These are phyloP conservation scores for Oryzias curvinotus DNA, from an alignment of 2,113 vertebrate species.

Conservation along the genomic window DNA sequence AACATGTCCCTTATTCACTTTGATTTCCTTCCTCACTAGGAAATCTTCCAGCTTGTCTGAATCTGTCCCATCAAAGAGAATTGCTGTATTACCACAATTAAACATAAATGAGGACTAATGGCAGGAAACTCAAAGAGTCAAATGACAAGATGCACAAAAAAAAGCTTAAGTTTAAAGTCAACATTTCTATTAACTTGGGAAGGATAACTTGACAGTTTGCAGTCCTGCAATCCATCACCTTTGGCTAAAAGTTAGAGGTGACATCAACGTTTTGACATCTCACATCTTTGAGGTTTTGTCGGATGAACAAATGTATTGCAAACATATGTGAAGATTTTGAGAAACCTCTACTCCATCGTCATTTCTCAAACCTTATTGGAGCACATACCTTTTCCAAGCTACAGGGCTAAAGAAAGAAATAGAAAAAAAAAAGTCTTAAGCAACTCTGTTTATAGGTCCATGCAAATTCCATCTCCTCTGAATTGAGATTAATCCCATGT, in stretches of 20 bases:
- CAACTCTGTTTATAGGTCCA: slow-evolving; percentile 57
- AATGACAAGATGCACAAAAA: slow-evolving; percentile 21
- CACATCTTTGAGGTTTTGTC: neutral
- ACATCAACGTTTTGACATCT: neutral
- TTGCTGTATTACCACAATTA: slow-evolving; percentile 35
- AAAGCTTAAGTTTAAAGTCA: slow-evolving; percentile 3
- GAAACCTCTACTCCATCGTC: neutral
- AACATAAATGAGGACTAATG: slow-evolving; percentile 44
- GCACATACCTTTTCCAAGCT: no score
- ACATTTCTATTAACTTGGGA: slow-evolving; percentile 15
- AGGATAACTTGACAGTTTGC: slow-evolving; percentile 5
- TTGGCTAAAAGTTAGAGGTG: neutral
- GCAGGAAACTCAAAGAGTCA: slow-evolving; percentile 26
- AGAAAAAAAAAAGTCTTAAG: slow-evolving; percentile 40
- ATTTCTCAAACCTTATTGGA: no score
- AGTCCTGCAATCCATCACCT: neutral
- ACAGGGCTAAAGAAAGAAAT: neutral
- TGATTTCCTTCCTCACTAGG: slow-evolving; percentile 62
- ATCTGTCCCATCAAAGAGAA: slow-evolving; percentile 49
- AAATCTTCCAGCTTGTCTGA: slow-evolving; percentile 34
- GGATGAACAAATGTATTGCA: neutral
- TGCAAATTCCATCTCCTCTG: slow-evolving; percentile 70
- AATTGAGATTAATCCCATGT: slow-evolving; percentile 72
- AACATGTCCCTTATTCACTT: slow-evolving; percentile 66
- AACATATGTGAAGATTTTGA: neutral